phyloP scores from a whole-genome alignment of 1,140 invertebrate species.

The Drosophila setifemur region DNA sequence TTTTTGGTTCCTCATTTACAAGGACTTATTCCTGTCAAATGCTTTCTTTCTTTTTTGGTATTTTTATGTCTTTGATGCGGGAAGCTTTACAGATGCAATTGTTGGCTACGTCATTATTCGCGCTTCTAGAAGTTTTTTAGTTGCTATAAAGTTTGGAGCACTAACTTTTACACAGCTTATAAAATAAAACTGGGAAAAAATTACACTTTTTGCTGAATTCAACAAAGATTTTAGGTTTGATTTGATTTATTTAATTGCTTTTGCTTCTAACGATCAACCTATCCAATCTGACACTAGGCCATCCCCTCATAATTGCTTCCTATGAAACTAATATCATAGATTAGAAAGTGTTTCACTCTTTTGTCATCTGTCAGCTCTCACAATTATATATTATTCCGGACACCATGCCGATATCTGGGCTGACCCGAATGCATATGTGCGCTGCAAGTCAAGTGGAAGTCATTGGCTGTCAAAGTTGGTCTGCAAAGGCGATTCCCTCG shows the following conservation, averaged over 20 bases:
- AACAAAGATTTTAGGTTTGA: no score
- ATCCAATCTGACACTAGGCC: background rate
- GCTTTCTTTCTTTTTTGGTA: no score
- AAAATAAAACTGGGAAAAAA: no score
- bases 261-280: no score
- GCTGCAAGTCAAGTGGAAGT: slow-evolving; percentile 28
- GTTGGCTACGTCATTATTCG: no score
- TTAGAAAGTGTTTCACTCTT: slow-evolving; percentile 11
- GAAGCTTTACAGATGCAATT: no score
- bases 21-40: slow-evolving; percentile 15
- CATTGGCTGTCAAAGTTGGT: slow-evolving; percentile 18
- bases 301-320: background rate
- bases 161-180: no score
- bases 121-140: no score
- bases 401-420: background rate
- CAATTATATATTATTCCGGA: background rate
- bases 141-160: no score
- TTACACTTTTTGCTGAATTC: no score
- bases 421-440: background rate
- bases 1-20: slow-evolving; percentile 25
- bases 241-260: no score
- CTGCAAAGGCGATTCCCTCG: slow-evolving; percentile 32
- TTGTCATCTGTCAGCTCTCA: background rate
- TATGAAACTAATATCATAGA: background rate
- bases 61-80: no score